Evolutionary conservation across 2,113 vertebrate genomes (phyloP), one percentile per base, ranked within the genome.

Genomic region (Tinamus guttatus): DNA sequence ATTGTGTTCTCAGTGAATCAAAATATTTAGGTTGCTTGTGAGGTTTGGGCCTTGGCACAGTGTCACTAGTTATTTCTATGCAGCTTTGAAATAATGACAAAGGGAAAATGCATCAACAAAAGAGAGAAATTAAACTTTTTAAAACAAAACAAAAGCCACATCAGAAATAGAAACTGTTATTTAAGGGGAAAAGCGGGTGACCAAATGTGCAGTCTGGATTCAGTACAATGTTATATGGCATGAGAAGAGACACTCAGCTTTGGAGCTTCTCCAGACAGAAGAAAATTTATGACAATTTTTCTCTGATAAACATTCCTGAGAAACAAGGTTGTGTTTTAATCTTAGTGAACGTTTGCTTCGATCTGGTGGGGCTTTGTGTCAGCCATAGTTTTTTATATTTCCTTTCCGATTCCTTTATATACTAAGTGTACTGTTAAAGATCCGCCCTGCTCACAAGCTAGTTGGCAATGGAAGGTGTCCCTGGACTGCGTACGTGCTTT

Each of bases 61-160:
- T 81, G 95, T 97, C 96, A 95, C 95, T 98, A 97, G 98, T 97
- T 97, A 92, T 91, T 98, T 97, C 87, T 95, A 49, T 96, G 97
- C 87, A 84, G 64, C 89, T 76, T 93, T 96, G 87, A 96, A 98
- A 91, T 96, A 97, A 97, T 59, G 90, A 86, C 87, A 94, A 97
- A 96, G 96, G 94, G 93, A 97, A 98, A 97, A 97, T 65, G 82
- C 89, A 95, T 97, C 56, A 91, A 89, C 95, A 97, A 94, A 96
- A 94, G 70, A 91, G 90, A 93, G 56, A 95, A 97, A 96, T 85
- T 94, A 87, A 97, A 96, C 87, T 96, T 96, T 83, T 87, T 91
- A 90, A 94, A 97, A 58, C 68, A 96, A 97, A 97, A 96, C 77
- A 95, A 92, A 96, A 93, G 65, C 28, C 34, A 36, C 25, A 81